Evolutionary conservation across 1,140 invertebrate species (phyloP), one percentile per base, ranked within the genome.

Genomic region (Sinonovacula constricta): DNA sequence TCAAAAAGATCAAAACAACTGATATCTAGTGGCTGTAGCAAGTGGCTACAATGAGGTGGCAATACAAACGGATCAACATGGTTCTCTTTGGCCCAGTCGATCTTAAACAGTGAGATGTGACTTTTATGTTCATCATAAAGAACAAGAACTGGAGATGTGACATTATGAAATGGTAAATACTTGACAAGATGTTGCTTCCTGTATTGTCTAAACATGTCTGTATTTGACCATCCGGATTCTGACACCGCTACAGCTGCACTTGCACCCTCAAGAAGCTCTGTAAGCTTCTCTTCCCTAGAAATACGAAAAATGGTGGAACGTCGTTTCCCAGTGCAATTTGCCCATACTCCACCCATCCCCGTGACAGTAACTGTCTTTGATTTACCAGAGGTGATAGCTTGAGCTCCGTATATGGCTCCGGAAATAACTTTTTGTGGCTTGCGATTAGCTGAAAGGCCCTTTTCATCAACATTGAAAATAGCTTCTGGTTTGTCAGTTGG

Each of bases 401-500:
- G 86, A 57, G 89, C 83, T 24, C 18, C 34, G n/a, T n/a, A n/a
- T 36, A 15, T n/a, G 22, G 18, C 26, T 3, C 30, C 57, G 10
- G 54, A 22, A 15, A 70, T 63, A 12, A 70, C 31, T 28, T 70
- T 49, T 2, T 65, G 57, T 24, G 74, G 66, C 22, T 91, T 72
- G 63, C 92, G 90, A 4, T 83, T 87, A 28, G 91, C 36, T 3
- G 83, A 77, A 76, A 88, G 90, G 2, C 86, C 88, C 69, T 91
- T 91, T 81, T 91, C 88, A 83, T 91, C 91, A 60, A 91, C 84
- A 76, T 90, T 91, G 72, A 82, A 90, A 31, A 91, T 86, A 28
- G n/a, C n/a, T n/a, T n/a, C n/a, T n/a, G n/a, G n/a, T n/a, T n/a
- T n/a, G n/a, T n/a, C n/a, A n/a, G n/a, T n/a, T n/a, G n/a, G n/a